Evolutionary conservation across 1,140 invertebrate genomes (phyloP).

Genomic region (Drosophila nannoptera): DNA sequence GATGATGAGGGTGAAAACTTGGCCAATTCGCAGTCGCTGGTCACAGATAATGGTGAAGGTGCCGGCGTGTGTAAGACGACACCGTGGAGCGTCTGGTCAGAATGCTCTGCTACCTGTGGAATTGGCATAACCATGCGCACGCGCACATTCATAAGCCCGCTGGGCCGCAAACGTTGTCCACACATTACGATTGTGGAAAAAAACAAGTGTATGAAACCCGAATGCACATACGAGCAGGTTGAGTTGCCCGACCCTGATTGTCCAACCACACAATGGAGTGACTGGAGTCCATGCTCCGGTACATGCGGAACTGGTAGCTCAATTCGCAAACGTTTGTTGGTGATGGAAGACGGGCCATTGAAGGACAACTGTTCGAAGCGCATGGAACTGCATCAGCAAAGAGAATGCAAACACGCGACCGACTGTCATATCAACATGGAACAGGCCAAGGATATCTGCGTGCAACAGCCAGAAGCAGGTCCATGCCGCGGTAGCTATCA

Average conservation of each 20-base stretch:
- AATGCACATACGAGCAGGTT: slow-evolving; percentile 81
- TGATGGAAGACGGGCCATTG: slow-evolving; percentile 82
- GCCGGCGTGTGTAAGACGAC: slow-evolving; percentile 85
- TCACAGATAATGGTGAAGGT: slow-evolving; percentile 73
- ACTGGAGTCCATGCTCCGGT: slow-evolving; percentile 86
- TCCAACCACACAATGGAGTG: slow-evolving; percentile 85
- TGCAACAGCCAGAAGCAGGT: slow-evolving; percentile 85
- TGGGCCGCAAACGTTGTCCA: slow-evolving; percentile 88
- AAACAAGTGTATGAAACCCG: slow-evolving; percentile 86
- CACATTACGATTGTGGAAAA: slow-evolving; percentile 86
- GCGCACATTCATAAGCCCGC: slow-evolving; percentile 85
- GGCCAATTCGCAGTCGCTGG: slow-evolving; percentile 61
- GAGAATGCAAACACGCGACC: slow-evolving; percentile 82
- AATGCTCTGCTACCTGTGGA: slow-evolving; percentile 91
- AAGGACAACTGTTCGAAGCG: slow-evolving; percentile 81
- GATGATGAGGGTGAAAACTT: slow-evolving; percentile 79
- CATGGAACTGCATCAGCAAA: slow-evolving; percentile 84
- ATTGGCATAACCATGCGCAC: slow-evolving; percentile 87
- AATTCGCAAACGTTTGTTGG: slow-evolving; percentile 85
- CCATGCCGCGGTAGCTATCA: slow-evolving; percentile 90
- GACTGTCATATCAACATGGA: slow-evolving; percentile 86
- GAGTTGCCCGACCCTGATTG: slow-evolving; percentile 83
- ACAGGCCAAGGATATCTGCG: slow-evolving; percentile 90
- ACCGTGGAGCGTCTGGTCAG: slow-evolving; percentile 88
- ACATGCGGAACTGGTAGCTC: slow-evolving; percentile 86